Evolutionary conservation across 1,140 invertebrate genomes (phyloP).

Genomic region (Nixonia krombeini): DNA sequence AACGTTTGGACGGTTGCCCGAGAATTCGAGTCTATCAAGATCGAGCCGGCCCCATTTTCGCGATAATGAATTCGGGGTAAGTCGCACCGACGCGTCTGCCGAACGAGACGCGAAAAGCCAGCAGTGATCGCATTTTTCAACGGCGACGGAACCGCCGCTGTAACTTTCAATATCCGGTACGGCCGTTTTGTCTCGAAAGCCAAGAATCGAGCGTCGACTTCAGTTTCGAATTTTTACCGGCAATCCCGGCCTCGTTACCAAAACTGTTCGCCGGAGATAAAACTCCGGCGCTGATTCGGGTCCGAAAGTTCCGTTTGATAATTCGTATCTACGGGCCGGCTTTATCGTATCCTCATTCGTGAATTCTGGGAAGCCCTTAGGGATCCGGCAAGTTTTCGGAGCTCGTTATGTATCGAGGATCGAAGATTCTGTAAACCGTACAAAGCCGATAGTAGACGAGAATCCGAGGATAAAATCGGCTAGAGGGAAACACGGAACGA

Average conservation of each 20-base stretch:
- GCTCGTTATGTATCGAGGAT: constrained; percentile 7
- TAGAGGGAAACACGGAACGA: constrained; percentile 1
- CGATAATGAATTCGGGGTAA: no score
- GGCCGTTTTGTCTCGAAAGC: no score
- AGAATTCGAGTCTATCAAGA: no score
- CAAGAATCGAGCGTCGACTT: no score
- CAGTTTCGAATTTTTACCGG: no score
- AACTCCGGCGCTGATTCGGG: constrained; percentile 3
- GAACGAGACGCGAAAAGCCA: no score
- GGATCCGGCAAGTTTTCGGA: constrained; percentile 4
- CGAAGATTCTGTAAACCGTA: constrained; percentile 8
- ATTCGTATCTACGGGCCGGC: constrained; percentile 9
- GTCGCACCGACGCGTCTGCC: no score
- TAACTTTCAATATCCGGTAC: no score
- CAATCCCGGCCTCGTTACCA: background rate
- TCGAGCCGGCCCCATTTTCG: no score
- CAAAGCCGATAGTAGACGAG: constrained; percentile 1
- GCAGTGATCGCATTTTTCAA: no score
- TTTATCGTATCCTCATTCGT: constrained; percentile 11
- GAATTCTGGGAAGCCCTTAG: constrained; percentile 11
- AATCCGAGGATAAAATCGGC: constrained; percentile 4
- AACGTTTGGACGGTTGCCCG: no score
- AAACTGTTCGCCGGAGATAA: constrained; percentile 1
- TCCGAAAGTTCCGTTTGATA: constrained; percentile 9
- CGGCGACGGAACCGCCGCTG: no score